Percentiles rank a stretch among this genome's conserved stretches.
phyloP scores from a whole-genome alignment of 2,113 vertebrate genomes.

The Falco punctatus region DNA sequence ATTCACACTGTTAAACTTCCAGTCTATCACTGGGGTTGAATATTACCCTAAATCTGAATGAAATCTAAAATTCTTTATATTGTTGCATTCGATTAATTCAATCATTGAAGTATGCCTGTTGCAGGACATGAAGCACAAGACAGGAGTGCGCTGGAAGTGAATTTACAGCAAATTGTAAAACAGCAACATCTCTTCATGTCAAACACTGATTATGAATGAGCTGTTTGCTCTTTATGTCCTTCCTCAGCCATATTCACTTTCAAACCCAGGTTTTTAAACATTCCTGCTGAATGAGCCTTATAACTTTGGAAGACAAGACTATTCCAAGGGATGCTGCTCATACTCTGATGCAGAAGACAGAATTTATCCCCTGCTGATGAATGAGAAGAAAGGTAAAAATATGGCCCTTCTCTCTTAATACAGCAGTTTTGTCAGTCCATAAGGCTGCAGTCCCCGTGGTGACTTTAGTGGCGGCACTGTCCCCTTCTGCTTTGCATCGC shows the following conservation, averaged over 20 bases:
- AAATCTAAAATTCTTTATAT: background rate
- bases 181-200: background rate
- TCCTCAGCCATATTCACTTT: background rate
- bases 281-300: background rate
- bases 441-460: background rate
- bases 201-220: conserved; percentile 23
- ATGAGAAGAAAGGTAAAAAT: background rate
- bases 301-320: background rate
- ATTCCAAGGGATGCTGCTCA: background rate
- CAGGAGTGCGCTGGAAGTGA: background rate
- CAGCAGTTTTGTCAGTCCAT: background rate
- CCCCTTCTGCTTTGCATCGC: background rate
- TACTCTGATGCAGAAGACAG: background rate
- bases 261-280: background rate
- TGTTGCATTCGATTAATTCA: background rate
- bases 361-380: background rate
- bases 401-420: background rate
- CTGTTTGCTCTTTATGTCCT: conserved; percentile 14
- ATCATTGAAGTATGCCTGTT: background rate
- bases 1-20: background rate
- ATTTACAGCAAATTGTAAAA: conserved; percentile 31
- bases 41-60: background rate
- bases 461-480: background rate
- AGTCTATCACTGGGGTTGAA: background rate
- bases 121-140: background rate